Evolutionary conservation across 2,797 vertebrate species (phyloP).

Genomic region (Xenentodon cancila): DNA sequence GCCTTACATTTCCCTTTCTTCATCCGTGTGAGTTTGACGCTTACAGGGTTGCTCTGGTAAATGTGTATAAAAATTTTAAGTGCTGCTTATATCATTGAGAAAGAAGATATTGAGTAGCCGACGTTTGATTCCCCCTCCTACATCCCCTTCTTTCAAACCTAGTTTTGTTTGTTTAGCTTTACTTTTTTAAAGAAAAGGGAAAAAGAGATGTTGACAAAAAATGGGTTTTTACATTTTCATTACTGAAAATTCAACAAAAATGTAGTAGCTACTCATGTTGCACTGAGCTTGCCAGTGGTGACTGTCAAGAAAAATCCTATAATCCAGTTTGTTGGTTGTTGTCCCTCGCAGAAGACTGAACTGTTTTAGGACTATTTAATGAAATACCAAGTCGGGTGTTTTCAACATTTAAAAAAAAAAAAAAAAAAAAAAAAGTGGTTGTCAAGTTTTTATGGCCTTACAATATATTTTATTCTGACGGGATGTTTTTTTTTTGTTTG

Average conservation of each 20-base stretch:
- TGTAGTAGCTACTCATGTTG: slow-evolving; percentile 96
- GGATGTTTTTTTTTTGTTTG: slow-evolving; percentile 72
- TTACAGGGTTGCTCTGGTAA: slow-evolving; percentile 99
- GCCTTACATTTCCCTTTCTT: slow-evolving; percentile 99
- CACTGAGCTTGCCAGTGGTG: slow-evolving; percentile 98
- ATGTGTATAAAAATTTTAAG: slow-evolving; percentile 91
- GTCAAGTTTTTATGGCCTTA: slow-evolving; percentile 99
- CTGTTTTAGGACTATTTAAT: slow-evolving; percentile 99
- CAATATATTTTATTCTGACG: slow-evolving; percentile 87
- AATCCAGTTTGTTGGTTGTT: slow-evolving; percentile 94
- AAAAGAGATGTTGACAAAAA: slow-evolving; percentile 85
- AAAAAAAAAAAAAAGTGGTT: slow-evolving; percentile 84
- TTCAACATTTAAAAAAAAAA: slow-evolving; percentile 77
- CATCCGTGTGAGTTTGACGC: slow-evolving; percentile 94
- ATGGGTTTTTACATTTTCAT: slow-evolving; percentile 95
- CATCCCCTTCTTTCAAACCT: slow-evolving; percentile 49
- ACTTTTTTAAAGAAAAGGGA: slow-evolving; percentile 97
- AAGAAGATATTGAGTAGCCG: slow-evolving; percentile 91
- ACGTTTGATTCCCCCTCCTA: slow-evolving; percentile 77
- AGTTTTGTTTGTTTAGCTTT: slow-evolving; percentile 86
- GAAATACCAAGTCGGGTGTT: slow-evolving; percentile 93
- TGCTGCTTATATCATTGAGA: slow-evolving; percentile 99
- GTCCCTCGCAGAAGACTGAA: slow-evolving; percentile 94
- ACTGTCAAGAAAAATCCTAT: slow-evolving; percentile 94
- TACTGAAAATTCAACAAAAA: slow-evolving; percentile 92